These are phyloP conservation scores for Tetragnatha versicolor DNA, from an alignment of 1,140 invertebrate genomes.

Conservation along the genomic window DNA sequence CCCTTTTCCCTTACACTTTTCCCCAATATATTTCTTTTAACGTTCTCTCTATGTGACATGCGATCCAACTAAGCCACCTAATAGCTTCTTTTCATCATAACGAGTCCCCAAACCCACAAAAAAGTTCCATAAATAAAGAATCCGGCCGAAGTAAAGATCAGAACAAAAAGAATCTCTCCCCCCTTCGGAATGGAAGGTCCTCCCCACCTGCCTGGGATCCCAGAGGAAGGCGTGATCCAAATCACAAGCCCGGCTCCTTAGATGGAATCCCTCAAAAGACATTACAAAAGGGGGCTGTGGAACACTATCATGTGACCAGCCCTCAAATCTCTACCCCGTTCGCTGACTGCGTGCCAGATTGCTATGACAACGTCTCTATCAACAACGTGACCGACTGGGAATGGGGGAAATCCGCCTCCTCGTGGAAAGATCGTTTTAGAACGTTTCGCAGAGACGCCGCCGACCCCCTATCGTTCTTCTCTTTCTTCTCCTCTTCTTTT, in stretches of 20 bases:
- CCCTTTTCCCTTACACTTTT: too few relatives aligned
- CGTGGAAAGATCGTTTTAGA: conserved; percentile 1
- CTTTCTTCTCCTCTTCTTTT: too few relatives aligned
- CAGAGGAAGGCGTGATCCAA: conserved; percentile 36
- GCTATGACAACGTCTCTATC: conserved; percentile 55
- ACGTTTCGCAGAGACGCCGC: too few relatives aligned
- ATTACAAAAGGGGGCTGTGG: conserved; percentile 26
- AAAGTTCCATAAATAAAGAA: not conserved
- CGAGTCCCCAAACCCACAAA: not conserved
- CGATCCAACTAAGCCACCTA: too few relatives aligned
- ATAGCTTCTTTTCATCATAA: too few relatives aligned
- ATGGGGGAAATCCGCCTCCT: not conserved
- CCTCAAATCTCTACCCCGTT: not conserved
- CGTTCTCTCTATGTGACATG: too few relatives aligned
- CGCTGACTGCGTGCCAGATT: conserved; percentile 51
- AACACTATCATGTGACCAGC: conserved; percentile 24
- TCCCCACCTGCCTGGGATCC: conserved; percentile 22
- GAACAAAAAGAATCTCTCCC: not conserved
- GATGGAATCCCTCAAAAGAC: conserved; percentile 25
- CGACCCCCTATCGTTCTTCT: too few relatives aligned
- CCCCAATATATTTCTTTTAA: too few relatives aligned
- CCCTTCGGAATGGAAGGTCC: not conserved
- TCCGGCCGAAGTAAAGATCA: not conserved
- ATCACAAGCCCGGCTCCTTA: not conserved
- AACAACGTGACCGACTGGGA: conserved; percentile 51